A percentile compares a stretch with the other conserved stretches of the same genome.
phyloP scores from a whole-genome alignment of 2,113 vertebrate genomes.

The Catharus bicknelli region DNA sequence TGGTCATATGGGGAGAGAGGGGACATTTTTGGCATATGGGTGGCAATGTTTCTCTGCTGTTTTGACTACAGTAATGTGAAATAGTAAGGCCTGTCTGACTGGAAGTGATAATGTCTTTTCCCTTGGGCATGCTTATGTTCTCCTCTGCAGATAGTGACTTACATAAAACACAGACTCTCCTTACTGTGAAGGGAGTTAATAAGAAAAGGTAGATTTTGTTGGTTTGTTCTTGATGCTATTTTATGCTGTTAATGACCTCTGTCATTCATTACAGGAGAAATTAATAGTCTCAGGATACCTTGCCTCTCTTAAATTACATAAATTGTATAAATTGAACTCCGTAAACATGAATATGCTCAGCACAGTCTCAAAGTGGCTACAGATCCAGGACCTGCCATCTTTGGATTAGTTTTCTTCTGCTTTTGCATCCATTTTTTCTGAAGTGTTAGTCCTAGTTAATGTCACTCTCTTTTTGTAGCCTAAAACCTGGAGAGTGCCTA shows the following conservation, averaged over 20 bases:
- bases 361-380: neutral
- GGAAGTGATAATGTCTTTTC: neutral
- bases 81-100: neutral
- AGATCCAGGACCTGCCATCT: neutral
- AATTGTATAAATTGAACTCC: neutral
- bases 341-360: neutral
- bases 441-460: neutral
- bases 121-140: accelerated
- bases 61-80: neutral
- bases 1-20: neutral
- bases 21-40: neutral
- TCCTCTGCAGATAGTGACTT: neutral
- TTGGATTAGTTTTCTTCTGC: neutral
- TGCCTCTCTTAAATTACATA: neutral
- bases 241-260: neutral
- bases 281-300: neutral
- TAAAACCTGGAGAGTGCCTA: neutral
- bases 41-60: neutral
- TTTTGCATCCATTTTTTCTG: neutral
- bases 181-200: neutral
- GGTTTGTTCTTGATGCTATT: neutral
- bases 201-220: neutral
- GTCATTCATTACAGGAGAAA: neutral
- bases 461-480: neutral
- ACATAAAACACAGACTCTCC: neutral